Evolutionary conservation across 2,888 invertebrate genomes (phyloP).

Genomic region (Chloromyia formosa): DNA sequence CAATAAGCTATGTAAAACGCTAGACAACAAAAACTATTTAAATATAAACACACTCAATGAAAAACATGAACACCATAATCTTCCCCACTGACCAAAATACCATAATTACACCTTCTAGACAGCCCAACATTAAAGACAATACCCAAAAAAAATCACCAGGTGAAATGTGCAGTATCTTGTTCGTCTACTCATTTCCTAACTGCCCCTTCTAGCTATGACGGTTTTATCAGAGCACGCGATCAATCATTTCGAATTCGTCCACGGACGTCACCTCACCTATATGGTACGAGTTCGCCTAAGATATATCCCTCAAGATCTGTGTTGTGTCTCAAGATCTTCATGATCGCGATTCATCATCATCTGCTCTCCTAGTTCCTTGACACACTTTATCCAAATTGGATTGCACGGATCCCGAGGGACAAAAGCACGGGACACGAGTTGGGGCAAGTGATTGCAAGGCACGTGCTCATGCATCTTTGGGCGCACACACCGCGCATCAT

Average conservation of each 20-base stretch:
- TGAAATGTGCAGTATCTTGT: neutral
- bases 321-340: neutral
- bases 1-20: too few relatives aligned
- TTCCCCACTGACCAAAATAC: neutral
- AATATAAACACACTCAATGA: too few relatives aligned
- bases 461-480: slow-evolving; percentile 28
- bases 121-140: neutral
- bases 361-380: slow-evolving; percentile 37
- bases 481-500: neutral
- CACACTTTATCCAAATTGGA: slow-evolving; percentile 6
- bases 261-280: too few relatives aligned
- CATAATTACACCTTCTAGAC: slow-evolving; percentile 21
- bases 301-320: neutral
- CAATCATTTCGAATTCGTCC: slow-evolving; percentile 26
- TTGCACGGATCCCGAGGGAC: neutral
- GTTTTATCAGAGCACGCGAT: slow-evolving; percentile 41
- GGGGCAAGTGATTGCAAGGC: slow-evolving; percentile 26
- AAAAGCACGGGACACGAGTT: neutral
- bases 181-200: slow-evolving; percentile 29
- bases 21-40: too few relatives aligned
- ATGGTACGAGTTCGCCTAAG: too few relatives aligned
- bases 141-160: slow-evolving; percentile 11
- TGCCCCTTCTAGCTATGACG: slow-evolving; percentile 40
- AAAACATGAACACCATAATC: too few relatives aligned
- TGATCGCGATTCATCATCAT: slow-evolving; percentile 13